phyloP scores from a whole-genome alignment of 2,888 invertebrate genomes.

The Lochmaea capreae region DNA sequence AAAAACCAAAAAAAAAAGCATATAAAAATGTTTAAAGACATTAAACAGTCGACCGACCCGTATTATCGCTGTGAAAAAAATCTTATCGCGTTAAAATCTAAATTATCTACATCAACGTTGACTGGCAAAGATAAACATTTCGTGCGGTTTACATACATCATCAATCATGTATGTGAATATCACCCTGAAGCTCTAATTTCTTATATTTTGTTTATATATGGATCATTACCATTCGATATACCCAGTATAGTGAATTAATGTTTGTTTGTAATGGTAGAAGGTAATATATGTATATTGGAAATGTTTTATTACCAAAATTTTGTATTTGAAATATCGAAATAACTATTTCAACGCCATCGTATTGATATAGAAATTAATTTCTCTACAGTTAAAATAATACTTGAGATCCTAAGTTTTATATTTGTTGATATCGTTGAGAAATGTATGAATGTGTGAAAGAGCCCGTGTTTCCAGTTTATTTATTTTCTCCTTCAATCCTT shows the following conservation, averaged over 20 bases:
- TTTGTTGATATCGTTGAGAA: too few species aligned
- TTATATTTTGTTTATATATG: neutral
- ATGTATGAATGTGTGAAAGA: too few species aligned
- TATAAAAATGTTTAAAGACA: neutral
- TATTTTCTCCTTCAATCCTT: too few species aligned
- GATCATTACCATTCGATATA: conserved; percentile 11
- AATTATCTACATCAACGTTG: conserved; percentile 51
- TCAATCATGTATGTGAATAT: conserved; percentile 44
- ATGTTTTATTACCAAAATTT: neutral
- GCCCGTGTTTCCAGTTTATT: too few species aligned
- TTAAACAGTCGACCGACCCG: neutral
- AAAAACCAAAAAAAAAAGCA: neutral
- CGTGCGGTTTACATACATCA: conserved; percentile 40
- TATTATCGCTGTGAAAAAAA: conserved; percentile 26
- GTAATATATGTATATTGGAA: neutral
- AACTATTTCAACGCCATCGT: neutral
- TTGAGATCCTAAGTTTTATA: too few species aligned
- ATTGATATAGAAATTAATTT: neutral
- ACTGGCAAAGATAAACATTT: conserved; percentile 49
- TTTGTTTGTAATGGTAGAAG: neutral
- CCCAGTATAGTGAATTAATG: conserved; percentile 4
- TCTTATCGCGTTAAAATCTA: conserved; percentile 50
- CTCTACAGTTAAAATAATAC: neutral
- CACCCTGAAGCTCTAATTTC: conserved; percentile 19
- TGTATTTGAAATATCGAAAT: neutral